These are phyloP conservation scores for Chlamydotis undulata DNA, from an alignment of 2,113 vertebrate genomes.

Conservation along the genomic window DNA sequence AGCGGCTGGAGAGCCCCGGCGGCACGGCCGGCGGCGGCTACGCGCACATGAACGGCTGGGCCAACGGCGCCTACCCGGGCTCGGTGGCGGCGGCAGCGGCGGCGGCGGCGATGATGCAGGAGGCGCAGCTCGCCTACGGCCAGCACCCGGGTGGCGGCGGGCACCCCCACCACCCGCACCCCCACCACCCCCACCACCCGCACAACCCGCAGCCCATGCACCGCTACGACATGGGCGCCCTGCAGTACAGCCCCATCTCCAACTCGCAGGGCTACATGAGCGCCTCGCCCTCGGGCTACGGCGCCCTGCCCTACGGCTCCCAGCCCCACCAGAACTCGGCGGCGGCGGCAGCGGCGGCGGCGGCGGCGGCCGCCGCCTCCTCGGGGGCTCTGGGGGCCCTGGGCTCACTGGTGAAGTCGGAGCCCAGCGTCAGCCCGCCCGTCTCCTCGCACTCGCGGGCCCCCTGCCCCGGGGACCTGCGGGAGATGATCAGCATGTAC, in stretches of 20 bases:
- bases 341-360: constrained; percentile 75
- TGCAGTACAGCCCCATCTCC: constrained; percentile 96
- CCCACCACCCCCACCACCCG: constrained; percentile 90
- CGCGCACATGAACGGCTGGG: constrained; percentile 98
- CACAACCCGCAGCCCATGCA: constrained; percentile 98
- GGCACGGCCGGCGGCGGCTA: constrained; percentile 88
- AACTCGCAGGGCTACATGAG: constrained; percentile 97
- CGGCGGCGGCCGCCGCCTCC: constrained; percentile 83
- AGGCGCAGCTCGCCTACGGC: constrained; percentile 94
- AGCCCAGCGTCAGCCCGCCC: constrained; percentile 94
- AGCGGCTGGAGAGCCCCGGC: constrained; percentile 92
- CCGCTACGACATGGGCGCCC: constrained; percentile 98
- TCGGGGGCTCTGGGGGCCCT: constrained; percentile 91
- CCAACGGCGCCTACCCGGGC: constrained; percentile 94
- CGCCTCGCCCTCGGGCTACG: constrained; percentile 93
- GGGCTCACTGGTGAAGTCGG: constrained; percentile 93
- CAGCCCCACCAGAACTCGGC: constrained; percentile 87
- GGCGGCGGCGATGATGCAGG: constrained; percentile 98
- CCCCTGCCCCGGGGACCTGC: constrained; percentile 95
- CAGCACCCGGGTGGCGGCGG: constrained; percentile 92
- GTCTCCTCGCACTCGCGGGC: constrained; percentile 91
- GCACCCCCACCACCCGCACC: constrained; percentile 91
- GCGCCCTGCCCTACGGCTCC: constrained; percentile 90
- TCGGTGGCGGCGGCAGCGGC: constrained; percentile 94
- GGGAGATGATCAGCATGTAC: constrained; percentile 99